Percentiles rank a stretch among this genome's conserved stretches.
These are phyloP conservation scores for Habroteleia sp. DNA, from an alignment of 2,888 invertebrate genomes.

Conservation along the genomic window DNA sequence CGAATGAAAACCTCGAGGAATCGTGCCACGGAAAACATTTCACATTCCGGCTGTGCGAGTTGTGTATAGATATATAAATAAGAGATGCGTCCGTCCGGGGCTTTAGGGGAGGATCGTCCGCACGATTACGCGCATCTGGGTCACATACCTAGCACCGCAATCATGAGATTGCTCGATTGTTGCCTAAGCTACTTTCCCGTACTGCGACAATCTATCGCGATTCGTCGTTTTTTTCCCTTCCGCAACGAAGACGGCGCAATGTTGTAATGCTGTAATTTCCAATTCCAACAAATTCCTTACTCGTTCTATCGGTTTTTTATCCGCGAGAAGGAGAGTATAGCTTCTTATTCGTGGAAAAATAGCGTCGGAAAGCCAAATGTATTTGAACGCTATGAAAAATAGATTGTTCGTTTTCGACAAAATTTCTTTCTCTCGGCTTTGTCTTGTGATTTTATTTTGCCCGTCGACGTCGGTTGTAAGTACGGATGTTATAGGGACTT, in stretches of 20 bases:
- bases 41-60: slow-evolving; percentile 36
- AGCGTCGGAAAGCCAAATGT: slow-evolving; percentile 40
- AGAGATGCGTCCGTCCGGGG: slow-evolving; percentile 63
- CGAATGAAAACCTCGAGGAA: slow-evolving; percentile 32
- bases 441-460: not conserved
- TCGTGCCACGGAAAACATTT: slow-evolving; percentile 34
- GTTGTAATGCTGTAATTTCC: slow-evolving; percentile 64
- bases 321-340: slow-evolving; percentile 44
- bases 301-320: slow-evolving; percentile 55
- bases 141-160: slow-evolving; percentile 67
- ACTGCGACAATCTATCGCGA: slow-evolving; percentile 60
- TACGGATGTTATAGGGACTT: slow-evolving; percentile 11
- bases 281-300: slow-evolving; percentile 63
- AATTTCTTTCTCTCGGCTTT: slow-evolving; percentile 8
- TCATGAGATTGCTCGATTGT: slow-evolving; percentile 80
- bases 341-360: slow-evolving; percentile 44
- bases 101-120: slow-evolving; percentile 66
- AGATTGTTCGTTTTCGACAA: slow-evolving; percentile 40
- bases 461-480: not conserved
- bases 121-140: slow-evolving; percentile 65
- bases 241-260: slow-evolving; percentile 36
- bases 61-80: slow-evolving; percentile 65
- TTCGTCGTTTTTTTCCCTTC: slow-evolving; percentile 23
- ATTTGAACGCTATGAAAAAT: slow-evolving; percentile 59
- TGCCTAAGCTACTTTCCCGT: slow-evolving; percentile 65